A percentile compares a stretch with the other conserved stretches of the same genome.
Conservation (phyloP, 2,797 vertebrate species). For the Typhlichthys eigenmanni region DNA sequence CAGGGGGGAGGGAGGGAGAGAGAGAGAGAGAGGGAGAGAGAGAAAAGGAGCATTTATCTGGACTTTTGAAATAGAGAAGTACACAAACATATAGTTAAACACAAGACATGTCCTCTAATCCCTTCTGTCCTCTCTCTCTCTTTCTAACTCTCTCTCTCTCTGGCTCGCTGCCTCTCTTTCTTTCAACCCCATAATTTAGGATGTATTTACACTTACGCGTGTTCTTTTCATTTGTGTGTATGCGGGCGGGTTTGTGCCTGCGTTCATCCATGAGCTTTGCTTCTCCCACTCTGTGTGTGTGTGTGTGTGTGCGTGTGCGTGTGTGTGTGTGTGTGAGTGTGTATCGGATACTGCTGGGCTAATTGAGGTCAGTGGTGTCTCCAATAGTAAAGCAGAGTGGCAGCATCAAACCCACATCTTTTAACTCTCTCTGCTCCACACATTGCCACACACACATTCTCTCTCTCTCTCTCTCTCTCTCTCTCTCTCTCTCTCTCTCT, state of each 20-base stretch:
- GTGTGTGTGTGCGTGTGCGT: slow-evolving; percentile 30
- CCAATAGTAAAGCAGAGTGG: slow-evolving; percentile 53
- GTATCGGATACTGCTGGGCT: slow-evolving; percentile 62
- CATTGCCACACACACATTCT: slow-evolving; percentile 37
- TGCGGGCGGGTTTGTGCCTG: background rate
- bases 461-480: background rate
- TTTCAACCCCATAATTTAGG: slow-evolving; percentile 13
- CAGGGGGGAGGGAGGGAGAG: too few species aligned
- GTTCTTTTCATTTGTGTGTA: background rate
- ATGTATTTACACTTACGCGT: background rate
- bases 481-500: background rate
- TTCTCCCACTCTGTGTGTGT: background rate
- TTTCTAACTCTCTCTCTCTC: background rate
- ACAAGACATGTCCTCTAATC: slow-evolving; percentile 38
- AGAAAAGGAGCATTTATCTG: slow-evolving; percentile 24
- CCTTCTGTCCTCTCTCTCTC: slow-evolving; percentile 19
- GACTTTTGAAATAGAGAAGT: slow-evolving; percentile 35
- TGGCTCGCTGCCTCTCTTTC: background rate
- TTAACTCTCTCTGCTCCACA: slow-evolving; percentile 61
- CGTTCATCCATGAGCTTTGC: background rate
- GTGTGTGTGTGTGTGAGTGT: slow-evolving; percentile 36
- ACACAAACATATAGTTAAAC: slow-evolving; percentile 35
- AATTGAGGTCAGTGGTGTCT: slow-evolving; percentile 71
- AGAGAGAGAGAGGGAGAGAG: background rate
- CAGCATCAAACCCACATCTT: slow-evolving; percentile 46